phyloP scores from a whole-genome alignment of 1,140 invertebrate species.

The Tribolium madens region DNA sequence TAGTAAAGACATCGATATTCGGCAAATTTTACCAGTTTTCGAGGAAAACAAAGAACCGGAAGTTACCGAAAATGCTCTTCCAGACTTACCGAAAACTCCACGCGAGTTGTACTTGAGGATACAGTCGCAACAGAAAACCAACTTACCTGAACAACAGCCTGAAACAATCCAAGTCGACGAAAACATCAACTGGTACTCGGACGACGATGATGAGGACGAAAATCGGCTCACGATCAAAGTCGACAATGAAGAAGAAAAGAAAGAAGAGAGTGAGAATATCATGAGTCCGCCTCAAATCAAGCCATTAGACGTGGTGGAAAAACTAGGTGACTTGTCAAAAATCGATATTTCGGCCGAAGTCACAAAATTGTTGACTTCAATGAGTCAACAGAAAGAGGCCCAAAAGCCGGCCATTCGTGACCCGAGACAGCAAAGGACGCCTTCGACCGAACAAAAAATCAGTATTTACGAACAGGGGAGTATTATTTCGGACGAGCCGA shows the following conservation, averaged over 20 bases:
- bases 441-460: slow-evolving; percentile 54
- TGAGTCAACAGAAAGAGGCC: slow-evolving; percentile 52
- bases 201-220: slow-evolving; percentile 73
- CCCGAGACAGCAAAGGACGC: slow-evolving; percentile 42
- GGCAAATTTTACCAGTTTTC: slow-evolving; percentile 61
- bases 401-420: slow-evolving; percentile 39
- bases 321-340: slow-evolving; percentile 77
- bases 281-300: slow-evolving; percentile 62
- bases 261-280: slow-evolving; percentile 49
- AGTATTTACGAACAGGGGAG: slow-evolving; percentile 64
- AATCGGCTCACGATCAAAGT: slow-evolving; percentile 62
- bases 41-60: slow-evolving; percentile 58
- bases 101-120: slow-evolving; percentile 77
- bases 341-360: slow-evolving; percentile 81
- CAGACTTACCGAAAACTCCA: slow-evolving; percentile 75
- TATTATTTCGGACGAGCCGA: slow-evolving; percentile 62
- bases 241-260: slow-evolving; percentile 60
- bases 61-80: slow-evolving; percentile 60
- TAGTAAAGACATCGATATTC: slow-evolving; percentile 68
- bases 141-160: slow-evolving; percentile 65
- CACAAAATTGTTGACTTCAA: slow-evolving; percentile 71
- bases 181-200: slow-evolving; percentile 84
- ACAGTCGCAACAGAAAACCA: slow-evolving; percentile 74
- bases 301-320: slow-evolving; percentile 70
- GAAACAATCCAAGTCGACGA: slow-evolving; percentile 73